Percentiles rank a stretch among this genome's conserved stretches.
These are phyloP conservation scores for Oxycera nigricornis DNA, from an alignment of 2,888 invertebrate species.

Conservation along the genomic window DNA sequence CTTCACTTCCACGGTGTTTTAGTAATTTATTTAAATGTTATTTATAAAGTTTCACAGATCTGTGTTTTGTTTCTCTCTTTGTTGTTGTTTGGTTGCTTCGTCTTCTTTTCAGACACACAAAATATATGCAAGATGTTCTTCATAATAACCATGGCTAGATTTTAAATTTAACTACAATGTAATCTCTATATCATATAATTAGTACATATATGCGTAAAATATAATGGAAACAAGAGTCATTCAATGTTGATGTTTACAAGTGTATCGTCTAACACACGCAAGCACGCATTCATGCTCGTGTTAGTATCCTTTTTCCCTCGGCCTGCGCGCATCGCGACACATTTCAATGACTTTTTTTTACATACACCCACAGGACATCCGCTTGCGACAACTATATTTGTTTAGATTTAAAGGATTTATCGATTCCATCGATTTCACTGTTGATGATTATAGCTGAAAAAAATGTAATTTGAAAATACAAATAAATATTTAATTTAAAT, in stretches of 20 bases:
- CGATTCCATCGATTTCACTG: conserved; percentile 18
- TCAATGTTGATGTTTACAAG: conserved; percentile 17
- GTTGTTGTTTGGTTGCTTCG: no score
- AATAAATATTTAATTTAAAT: neutral
- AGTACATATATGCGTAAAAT: neutral
- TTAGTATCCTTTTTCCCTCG: neutral
- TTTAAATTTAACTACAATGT: conserved; percentile 9
- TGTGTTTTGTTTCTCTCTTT: no score
- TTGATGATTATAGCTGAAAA: conserved; percentile 27
- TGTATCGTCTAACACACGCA: no score
- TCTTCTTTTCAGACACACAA: conserved; percentile 8
- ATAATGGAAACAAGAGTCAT: conserved; percentile 5
- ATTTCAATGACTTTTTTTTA: no score
- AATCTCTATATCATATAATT: neutral
- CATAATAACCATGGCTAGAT: neutral
- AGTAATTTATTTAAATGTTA: no score
- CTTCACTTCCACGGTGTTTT: no score
- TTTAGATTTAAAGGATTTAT: neutral
- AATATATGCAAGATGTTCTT: neutral
- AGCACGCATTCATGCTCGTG: no score
- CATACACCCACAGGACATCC: no score
- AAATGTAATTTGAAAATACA: neutral
- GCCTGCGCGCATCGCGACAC: no score
- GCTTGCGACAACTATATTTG: neutral
- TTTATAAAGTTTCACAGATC: no score